Base-by-base conservation (phyloP, 2,113 vertebrate genomes). In the Menidia beryllina region DNA sequence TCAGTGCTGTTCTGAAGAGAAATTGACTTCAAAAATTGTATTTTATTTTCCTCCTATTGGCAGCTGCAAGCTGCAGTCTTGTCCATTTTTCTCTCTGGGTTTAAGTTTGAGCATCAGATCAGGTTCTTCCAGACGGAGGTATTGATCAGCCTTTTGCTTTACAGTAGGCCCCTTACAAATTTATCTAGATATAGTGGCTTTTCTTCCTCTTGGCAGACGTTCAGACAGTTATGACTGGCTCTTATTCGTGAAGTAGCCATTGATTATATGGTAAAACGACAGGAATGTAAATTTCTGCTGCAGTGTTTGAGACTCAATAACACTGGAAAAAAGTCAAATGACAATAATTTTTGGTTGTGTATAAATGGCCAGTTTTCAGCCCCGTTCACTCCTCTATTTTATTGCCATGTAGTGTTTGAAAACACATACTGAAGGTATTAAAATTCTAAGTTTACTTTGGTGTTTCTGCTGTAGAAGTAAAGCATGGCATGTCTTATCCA, bases 181-280 rank as follows among this genome's bases (percentile, higher is more conserved):
- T 38, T 39, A 51, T 45, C 52, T 27, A 23, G 54, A 52, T 11
- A 58, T 61, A 78, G 77, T 65, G 12, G 27, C 57, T 50, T 57
- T 57, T 69, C 19, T 38, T 38, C 65, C 11, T 50, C 23, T 5
- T 71, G 72, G 64, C 68, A 55, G 67, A 38, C 8, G 39, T 60
- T 63, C 73, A 80, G 19, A 43, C 24, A 53, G 26, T 67, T 72
- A 55, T 57, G 45, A n/a, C 23, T 52, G 20, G 26, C 36, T 61
- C 48, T 79, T 25, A 30, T 17, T 75, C 23, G 62, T 52, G 59
- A 51, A 79, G 56, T 48, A 38, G 54, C 21, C 26, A 30, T 78
- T 58, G 66, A 69, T 69, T 77, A 23, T 24, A 23, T 14, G 1
- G 25, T 74, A 17, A 61, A 69, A 21, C 39, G 54, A 41, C 43